These are phyloP conservation scores for Pantala flavescens DNA, from an alignment of 1,140 invertebrate genomes.

Conservation along the genomic window DNA sequence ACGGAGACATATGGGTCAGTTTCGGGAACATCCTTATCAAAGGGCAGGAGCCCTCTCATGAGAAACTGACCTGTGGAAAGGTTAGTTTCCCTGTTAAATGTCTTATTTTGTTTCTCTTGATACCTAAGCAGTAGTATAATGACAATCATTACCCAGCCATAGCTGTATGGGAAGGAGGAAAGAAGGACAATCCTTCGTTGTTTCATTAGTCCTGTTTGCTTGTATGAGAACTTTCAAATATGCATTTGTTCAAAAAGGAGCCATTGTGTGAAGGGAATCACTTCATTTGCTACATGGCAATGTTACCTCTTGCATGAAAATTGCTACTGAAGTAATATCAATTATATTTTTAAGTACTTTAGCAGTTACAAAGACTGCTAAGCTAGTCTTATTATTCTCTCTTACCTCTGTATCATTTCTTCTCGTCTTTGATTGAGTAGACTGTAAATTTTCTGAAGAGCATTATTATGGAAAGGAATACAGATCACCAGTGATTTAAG, in stretches of 20 bases:
- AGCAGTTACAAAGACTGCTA: background rate
- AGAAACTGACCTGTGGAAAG: constrained; percentile 27
- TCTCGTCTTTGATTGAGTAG: background rate
- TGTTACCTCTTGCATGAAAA: too few relatives aligned
- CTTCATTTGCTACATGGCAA: too few relatives aligned
- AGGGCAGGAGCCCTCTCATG: constrained; percentile 73
- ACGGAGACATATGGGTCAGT: constrained; percentile 67
- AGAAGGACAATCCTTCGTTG: background rate
- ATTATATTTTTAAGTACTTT: background rate
- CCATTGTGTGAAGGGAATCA: too few relatives aligned
- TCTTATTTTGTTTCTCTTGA: constrained; percentile 7
- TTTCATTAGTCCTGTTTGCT: background rate
- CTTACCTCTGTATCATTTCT: background rate
- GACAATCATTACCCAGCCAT: background rate
- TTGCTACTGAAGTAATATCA: background rate
- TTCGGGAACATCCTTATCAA: constrained; percentile 86
- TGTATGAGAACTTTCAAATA: too few relatives aligned
- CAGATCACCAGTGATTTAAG: background rate
- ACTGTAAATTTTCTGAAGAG: background rate
- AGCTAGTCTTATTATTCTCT: background rate
- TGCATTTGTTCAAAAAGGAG: too few relatives aligned
- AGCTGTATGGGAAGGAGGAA: background rate
- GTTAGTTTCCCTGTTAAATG: constrained; percentile 1
- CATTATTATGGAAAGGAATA: background rate
- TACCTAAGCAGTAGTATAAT: background rate